Evolutionary conservation across 2,113 vertebrate genomes (phyloP), one percentile per base, ranked within the genome.

Genomic region (Holacanthus passer): DNA sequence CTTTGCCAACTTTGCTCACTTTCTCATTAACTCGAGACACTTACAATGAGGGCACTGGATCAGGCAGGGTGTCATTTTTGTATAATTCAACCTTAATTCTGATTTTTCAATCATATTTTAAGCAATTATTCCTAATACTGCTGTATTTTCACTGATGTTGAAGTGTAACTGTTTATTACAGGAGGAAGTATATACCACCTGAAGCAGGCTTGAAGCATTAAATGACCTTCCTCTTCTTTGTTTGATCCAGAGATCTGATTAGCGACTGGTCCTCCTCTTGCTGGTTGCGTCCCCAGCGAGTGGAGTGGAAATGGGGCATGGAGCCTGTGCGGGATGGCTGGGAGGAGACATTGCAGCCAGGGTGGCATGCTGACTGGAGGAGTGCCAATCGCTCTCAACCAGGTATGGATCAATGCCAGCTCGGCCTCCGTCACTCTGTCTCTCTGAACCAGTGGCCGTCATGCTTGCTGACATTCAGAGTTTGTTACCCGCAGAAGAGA

Each of bases 381-480:
- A 62, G 24, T 14, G 81, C 91, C 89, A 90, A 35, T 39, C 1
- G 10, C 37, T 79, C 77, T 84, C 65, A 81, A 71, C 45, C 89
- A 81, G 87, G 88, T 91, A 83, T 71, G 85, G 53, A 74, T 47
- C 43, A n/a, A 12, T 64, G 90, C 87, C 86, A 89, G 39, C 22
- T 59, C 48, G 69, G 20, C 56, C 73, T 71, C 67, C 41, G 56
- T 64, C 43, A 72, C 20, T 69, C 67, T 50, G 43, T 59, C 74
- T 84, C 60, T 62, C 60, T 81, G 81, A 90, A 17, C 43, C 85
- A 77, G 76, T 84, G 87, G 77, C 83, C 83, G 78, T 90, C 87
- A 87, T 53, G 76, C 85, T 89, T 32, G 11, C 77, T 90, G 88
- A 87, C 82, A 87, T 92, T 87, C 73, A 88, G 60, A 86, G 52